These are phyloP conservation scores for Choristoneura rosaceana DNA, from an alignment of 2,888 invertebrate species.

Conservation along the genomic window DNA sequence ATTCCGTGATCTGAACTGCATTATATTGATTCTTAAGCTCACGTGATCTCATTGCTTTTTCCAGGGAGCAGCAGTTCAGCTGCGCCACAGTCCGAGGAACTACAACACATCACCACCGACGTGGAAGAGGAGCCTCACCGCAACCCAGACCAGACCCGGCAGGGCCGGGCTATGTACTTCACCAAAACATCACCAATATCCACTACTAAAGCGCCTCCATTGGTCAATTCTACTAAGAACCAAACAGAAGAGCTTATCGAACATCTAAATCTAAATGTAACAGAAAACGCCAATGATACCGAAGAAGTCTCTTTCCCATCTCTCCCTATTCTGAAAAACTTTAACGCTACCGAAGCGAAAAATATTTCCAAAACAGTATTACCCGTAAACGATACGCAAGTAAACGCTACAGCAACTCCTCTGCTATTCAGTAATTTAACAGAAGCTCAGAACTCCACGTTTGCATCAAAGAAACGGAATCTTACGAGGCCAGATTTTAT, in stretches of 20 bases:
- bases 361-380: constrained; percentile 49
- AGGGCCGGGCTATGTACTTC: constrained; percentile 75
- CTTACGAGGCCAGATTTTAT: constrained; percentile 69
- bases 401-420: constrained; percentile 52
- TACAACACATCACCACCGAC: constrained; percentile 63
- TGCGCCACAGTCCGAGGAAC: constrained; percentile 73
- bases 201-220: constrained; percentile 50
- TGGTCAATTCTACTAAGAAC: constrained; percentile 58
- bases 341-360: constrained; percentile 53
- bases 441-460: constrained; percentile 66
- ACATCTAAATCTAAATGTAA: constrained; percentile 42
- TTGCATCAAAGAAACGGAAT: constrained; percentile 66
- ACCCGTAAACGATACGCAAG: constrained; percentile 49
- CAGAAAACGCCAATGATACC: constrained; percentile 40
- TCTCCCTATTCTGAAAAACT: constrained; percentile 54
- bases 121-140: constrained; percentile 55
- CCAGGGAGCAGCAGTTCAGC: constrained; percentile 68
- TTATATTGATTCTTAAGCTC: background rate
- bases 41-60: constrained; percentile 51
- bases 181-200: constrained; percentile 61
- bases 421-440: constrained; percentile 57
- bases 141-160: constrained; percentile 58
- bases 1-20: background rate
- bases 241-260: constrained; percentile 46
- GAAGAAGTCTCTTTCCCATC: constrained; percentile 54